phyloP scores from a whole-genome alignment of 2,888 invertebrate genomes.

The Zootermopsis nevadensis region DNA sequence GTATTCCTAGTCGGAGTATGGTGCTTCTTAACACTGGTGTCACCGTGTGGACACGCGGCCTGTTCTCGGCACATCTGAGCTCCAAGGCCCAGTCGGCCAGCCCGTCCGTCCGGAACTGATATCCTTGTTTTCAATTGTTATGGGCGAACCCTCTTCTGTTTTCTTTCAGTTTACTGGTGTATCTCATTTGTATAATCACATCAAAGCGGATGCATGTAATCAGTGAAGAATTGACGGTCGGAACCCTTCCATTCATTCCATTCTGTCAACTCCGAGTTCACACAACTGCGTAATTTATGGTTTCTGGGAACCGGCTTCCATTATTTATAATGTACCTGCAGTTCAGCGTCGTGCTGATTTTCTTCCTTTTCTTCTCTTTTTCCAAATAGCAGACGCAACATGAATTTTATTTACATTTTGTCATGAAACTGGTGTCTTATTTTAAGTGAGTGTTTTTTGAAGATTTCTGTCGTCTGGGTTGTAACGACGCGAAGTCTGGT shows the following conservation, averaged over 20 bases:
- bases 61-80: background rate
- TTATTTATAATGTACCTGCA: no score
- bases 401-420: no score
- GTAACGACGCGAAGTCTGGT: no score
- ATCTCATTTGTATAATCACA: constrained; percentile 15
- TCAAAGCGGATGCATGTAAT: constrained; percentile 40
- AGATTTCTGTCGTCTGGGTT: no score
- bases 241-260: background rate
- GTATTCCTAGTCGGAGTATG: no score
- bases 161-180: constrained; percentile 12
- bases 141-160: constrained; percentile 38
- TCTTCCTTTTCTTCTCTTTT: no score
- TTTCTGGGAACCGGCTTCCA: no score
- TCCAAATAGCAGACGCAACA: no score
- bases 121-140: constrained; percentile 47
- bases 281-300: no score
- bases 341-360: no score
- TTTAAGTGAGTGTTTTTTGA: no score
- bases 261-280: background rate
- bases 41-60: background rate
- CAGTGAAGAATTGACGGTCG: background rate
- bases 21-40: background rate
- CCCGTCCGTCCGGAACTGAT: constrained; percentile 42
- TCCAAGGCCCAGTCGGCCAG: background rate
- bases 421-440: no score